phyloP scores from a whole-genome alignment of 2,113 vertebrate genomes.

The Myiopsitta monachus region DNA sequence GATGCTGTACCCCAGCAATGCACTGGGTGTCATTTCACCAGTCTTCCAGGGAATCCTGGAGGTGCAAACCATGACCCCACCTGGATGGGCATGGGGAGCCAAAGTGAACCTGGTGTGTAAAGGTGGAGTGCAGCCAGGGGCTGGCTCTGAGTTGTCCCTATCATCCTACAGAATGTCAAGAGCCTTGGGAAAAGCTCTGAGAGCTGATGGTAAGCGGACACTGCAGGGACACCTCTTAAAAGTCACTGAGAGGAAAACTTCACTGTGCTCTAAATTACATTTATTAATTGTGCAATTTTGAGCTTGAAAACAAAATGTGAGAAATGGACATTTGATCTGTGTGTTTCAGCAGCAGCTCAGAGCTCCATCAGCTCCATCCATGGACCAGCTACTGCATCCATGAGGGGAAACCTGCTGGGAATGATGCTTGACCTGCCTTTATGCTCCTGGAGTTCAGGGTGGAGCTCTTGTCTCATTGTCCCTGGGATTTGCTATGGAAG shows the following conservation, averaged over 20 bases:
- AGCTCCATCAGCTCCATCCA: background rate
- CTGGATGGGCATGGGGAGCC: background rate
- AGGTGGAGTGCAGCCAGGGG: background rate
- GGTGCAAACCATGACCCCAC: background rate
- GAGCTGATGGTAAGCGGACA: background rate
- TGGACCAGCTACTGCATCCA: no score
- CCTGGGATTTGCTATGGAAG: background rate
- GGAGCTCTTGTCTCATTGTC: rapidly evolving
- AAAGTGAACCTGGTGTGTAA: background rate
- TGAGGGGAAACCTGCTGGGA: rapidly evolving
- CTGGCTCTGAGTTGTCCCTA: background rate
- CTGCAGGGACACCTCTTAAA: background rate
- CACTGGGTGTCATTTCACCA: background rate
- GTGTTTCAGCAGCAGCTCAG: background rate
- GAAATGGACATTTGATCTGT: background rate
- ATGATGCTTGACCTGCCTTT: background rate
- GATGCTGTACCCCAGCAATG: background rate
- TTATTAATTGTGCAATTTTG: background rate
- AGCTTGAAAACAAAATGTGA: background rate
- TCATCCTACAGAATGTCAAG: background rate
- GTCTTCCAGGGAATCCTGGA: background rate
- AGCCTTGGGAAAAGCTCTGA: background rate
- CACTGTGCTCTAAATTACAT: background rate
- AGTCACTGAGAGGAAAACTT: background rate
- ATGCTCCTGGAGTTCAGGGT: background rate